Conservation (phyloP, 92 coral and sea anemone species). For the Blastomussa wellsi region DNA sequence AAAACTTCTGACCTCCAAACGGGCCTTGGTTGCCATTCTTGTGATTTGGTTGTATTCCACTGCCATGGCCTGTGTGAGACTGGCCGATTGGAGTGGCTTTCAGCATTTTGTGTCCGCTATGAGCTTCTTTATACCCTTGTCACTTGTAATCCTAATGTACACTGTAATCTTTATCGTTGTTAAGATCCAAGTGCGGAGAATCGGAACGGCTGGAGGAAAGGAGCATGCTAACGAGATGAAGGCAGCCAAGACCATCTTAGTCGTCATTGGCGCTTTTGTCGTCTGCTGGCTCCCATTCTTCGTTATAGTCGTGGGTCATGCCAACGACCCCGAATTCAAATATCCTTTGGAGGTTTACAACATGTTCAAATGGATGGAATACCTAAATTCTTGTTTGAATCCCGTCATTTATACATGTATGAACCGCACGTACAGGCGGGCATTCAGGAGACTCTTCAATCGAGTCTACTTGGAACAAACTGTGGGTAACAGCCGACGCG, state of each 20-base stretch:
- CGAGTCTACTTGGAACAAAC: slow-evolving; percentile 52
- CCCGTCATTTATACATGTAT: slow-evolving; percentile 87
- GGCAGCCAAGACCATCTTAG: slow-evolving; percentile 88
- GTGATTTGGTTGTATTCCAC: slow-evolving; percentile 65
- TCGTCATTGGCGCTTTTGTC: slow-evolving; percentile 87
- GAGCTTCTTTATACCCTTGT: slow-evolving; percentile 64
- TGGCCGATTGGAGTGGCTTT: slow-evolving; percentile 56
- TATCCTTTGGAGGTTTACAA: slow-evolving; percentile 56
- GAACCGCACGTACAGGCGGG: slow-evolving; percentile 80
- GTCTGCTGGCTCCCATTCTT: slow-evolving; percentile 89
- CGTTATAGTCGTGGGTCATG: slow-evolving; percentile 64
- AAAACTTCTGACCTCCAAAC: slow-evolving; percentile 60
- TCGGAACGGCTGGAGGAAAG: slow-evolving; percentile 57
- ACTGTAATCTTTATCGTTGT: slow-evolving; percentile 71
- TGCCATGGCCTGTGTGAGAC: slow-evolving; percentile 45
- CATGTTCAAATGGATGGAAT: slow-evolving; percentile 82
- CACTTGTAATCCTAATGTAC: slow-evolving; percentile 74
- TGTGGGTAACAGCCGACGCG: slow-evolving; percentile 51
- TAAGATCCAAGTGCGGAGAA: slow-evolving; percentile 67
- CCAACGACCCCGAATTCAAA: slow-evolving; percentile 39
- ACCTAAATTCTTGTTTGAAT: slow-evolving; percentile 81
- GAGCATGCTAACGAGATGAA: slow-evolving; percentile 84
- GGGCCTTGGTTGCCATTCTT: slow-evolving; percentile 54
- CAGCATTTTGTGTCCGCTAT: slow-evolving; percentile 54
- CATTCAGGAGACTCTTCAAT: slow-evolving; percentile 70